Percentiles rank a stretch among this genome's conserved stretches.
phyloP scores from a whole-genome alignment of 2,113 vertebrate species.

The Thunnus maccoyii region DNA sequence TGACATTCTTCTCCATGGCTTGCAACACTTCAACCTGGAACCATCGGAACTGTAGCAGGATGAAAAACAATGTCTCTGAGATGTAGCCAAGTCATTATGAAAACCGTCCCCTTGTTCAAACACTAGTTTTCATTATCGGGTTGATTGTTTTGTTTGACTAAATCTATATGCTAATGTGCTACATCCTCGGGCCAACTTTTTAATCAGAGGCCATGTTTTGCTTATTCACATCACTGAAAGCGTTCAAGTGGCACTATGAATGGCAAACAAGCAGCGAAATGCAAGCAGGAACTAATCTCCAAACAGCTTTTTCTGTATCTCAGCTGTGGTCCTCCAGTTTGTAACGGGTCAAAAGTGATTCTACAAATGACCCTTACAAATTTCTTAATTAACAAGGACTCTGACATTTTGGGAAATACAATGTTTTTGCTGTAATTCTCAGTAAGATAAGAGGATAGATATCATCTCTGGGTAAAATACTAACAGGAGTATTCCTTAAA shows the following conservation, averaged over 20 bases:
- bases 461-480: too few species aligned
- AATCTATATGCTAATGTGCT: conserved; percentile 49
- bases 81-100: neutral
- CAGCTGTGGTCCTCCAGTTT: neutral
- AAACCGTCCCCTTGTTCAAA: conserved; percentile 21
- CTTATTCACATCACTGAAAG: neutral
- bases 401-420: too few species aligned
- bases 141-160: conserved; percentile 16
- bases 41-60: conserved; percentile 88
- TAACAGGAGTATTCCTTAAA: too few species aligned
- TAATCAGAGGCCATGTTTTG: conserved; percentile 24
- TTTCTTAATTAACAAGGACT: too few species aligned
- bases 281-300: neutral
- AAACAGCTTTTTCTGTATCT: neutral
- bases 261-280: conserved; percentile 21
- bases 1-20: conserved; percentile 96
- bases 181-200: conserved; percentile 14
- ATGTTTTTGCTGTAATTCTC: too few species aligned
- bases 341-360: neutral
- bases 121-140: conserved; percentile 6
- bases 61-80: neutral
- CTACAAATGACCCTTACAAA: neutral
- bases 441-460: too few species aligned
- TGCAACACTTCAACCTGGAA: conserved; percentile 94
- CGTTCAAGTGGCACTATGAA: neutral